Base-by-base conservation (phyloP, 2,888 invertebrate genomes). In the Dryobota labecula region DNA sequence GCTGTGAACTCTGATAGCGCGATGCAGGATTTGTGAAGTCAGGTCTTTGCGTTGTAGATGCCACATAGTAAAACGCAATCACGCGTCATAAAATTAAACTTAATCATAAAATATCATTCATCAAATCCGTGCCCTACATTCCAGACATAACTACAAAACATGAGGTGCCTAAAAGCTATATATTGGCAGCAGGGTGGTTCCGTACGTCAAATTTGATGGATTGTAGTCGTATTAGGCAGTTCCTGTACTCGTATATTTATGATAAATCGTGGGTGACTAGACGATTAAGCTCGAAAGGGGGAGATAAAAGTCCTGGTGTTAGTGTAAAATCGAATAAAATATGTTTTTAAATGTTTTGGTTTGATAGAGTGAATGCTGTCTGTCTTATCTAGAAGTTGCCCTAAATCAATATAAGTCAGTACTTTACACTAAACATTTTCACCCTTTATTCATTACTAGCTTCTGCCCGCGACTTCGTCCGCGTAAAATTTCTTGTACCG, bases 141-240 rank as follows among this genome's bases (percentile, higher is more conserved):
- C 58, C 47, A 70, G 66, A 60, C 68, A 60, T 79, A 79, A 74
- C 84, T 84, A 77, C 49, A 67, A 77, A 80, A 67, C 74, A 70
- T 73, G 78, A 77, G 77, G 74, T 78, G 75, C 73, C 67, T 80
- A 78, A 76, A 84, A 77, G 71, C 58, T 53, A 49, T 70, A 63
- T 68, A 80, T 84, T 79, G 78, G 80, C 71, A 65, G 36, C 18
- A 45, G 76, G 73, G 61, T 76, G 76, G 78, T 69, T 73, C 41
- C 67, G 57, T 75, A 73, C 75, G 85, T 82, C 85, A 85, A 72
- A 69, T 27, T 84, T 85, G 85, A 85, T 85, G 72, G 85, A 85
- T 85, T 75, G 69, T 61, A 33, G 58, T 71, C 73, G 71, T 82
- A 84, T 84, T 74, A 80, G 70, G 75, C 76, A 60, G 74, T 80